Percentiles rank a stretch among this genome's conserved stretches.
Evolutionary conservation across 2,888 invertebrate species (phyloP).

Genomic region (Zeuzera pyrina): DNA sequence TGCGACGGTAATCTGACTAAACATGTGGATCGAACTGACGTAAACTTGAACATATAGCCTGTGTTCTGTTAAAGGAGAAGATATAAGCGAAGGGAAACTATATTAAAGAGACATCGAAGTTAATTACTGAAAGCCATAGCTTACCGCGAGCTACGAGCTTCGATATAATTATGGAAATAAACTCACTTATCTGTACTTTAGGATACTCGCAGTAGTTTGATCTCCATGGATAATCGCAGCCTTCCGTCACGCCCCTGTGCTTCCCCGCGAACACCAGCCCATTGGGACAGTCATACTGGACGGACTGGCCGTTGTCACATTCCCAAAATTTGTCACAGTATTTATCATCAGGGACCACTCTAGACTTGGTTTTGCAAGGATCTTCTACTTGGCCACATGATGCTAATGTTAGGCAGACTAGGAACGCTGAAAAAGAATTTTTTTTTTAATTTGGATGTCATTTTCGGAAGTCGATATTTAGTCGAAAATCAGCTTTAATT

Average conservation of each 20-base stretch:
- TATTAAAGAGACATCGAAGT: no score
- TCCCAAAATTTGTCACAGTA: conserved; percentile 90
- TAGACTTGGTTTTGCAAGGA: conserved; percentile 85
- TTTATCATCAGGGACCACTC: conserved; percentile 83
- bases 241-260: conserved; percentile 89
- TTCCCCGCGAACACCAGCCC: conserved; percentile 92
- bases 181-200: conserved; percentile 78
- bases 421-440: conserved; percentile 37
- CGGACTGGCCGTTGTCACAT: conserved; percentile 86
- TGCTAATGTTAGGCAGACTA: conserved; percentile 30
- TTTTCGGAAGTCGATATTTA: no score
- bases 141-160: no score
- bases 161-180: no score
- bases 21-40: no score
- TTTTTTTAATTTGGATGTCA: no score
- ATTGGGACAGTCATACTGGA: conserved; percentile 91
- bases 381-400: conserved; percentile 74
- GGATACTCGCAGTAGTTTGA: conserved; percentile 86
- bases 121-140: no score
- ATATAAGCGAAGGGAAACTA: no score
- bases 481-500: no score
- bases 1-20: no score
- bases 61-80: no score
- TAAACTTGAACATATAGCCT: no score
- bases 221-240: conserved; percentile 92